Conservation (phyloP, 2,113 vertebrate genomes). For the Gymnogyps californianus region DNA sequence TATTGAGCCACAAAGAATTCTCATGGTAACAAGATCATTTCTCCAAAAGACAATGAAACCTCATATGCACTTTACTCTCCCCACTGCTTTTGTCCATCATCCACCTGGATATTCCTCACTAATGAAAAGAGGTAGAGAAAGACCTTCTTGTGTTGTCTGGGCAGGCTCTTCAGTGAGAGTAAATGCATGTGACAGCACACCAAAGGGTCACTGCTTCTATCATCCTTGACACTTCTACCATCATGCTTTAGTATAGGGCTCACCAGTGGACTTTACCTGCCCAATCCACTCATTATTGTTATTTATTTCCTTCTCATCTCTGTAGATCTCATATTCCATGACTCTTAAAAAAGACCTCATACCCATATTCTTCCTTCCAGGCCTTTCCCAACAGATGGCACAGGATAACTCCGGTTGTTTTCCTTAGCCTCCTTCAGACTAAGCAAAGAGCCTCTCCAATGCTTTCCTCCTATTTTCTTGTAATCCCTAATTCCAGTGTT, state of each 20-base stretch:
- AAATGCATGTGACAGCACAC: background rate
- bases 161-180: background rate
- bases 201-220: background rate
- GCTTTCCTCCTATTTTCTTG: background rate
- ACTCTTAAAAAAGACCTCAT: background rate
- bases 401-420: background rate
- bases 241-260: background rate
- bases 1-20: background rate
- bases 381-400: background rate
- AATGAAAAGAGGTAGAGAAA: background rate
- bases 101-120: background rate
- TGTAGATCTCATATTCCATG: background rate
- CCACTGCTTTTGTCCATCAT: background rate
- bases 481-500: background rate
- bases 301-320: background rate
- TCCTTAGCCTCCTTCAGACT: background rate
- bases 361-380: background rate
- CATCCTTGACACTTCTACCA: background rate
- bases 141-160: background rate
- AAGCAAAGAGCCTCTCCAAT: background rate
- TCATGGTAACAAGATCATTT: background rate
- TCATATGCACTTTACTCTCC: background rate
- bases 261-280: background rate
- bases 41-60: background rate
- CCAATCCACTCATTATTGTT: background rate